phyloP scores from a whole-genome alignment of 2,888 invertebrate genomes.

The Protodeltote pygarga region DNA sequence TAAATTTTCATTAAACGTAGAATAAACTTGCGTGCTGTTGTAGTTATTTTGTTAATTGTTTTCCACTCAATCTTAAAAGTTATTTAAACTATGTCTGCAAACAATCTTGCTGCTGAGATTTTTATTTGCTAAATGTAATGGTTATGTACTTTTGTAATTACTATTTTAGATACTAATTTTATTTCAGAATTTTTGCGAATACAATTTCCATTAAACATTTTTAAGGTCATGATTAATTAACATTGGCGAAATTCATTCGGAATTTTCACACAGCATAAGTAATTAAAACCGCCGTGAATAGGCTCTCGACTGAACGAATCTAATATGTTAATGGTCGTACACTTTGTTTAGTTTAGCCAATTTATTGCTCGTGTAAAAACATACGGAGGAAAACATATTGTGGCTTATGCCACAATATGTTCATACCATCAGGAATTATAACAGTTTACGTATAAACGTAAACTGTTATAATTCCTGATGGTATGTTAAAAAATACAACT shows the following conservation, averaged over 20 bases:
- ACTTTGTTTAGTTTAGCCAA: conserved; percentile 57
- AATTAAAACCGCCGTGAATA: conserved; percentile 42
- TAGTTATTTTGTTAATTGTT: conserved; percentile 26
- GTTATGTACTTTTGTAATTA: background rate
- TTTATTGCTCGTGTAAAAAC: conserved; percentile 51
- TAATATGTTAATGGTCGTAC: conserved; percentile 61
- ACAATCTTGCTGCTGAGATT: background rate
- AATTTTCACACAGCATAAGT: conserved; percentile 35
- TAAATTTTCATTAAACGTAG: conserved; percentile 37
- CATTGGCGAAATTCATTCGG: conserved; percentile 21
- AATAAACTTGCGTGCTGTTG: conserved; percentile 32
- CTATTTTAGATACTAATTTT: background rate
- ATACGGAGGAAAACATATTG: conserved; percentile 25
- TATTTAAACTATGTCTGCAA: background rate
- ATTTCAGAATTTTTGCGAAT: background rate
- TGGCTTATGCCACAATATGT: too few species aligned
- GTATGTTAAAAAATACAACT: too few species aligned
- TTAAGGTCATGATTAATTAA: conserved; percentile 21
- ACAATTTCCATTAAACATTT: conserved; percentile 1
- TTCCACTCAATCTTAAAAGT: conserved; percentile 10
- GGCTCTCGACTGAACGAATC: conserved; percentile 51
- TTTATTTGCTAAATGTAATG: background rate
- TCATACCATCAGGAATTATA: too few species aligned
- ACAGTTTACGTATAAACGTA: too few species aligned
- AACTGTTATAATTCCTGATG: too few species aligned